Conservation (phyloP, 2,888 invertebrate species). For the Allophyes oxyacanthae region DNA sequence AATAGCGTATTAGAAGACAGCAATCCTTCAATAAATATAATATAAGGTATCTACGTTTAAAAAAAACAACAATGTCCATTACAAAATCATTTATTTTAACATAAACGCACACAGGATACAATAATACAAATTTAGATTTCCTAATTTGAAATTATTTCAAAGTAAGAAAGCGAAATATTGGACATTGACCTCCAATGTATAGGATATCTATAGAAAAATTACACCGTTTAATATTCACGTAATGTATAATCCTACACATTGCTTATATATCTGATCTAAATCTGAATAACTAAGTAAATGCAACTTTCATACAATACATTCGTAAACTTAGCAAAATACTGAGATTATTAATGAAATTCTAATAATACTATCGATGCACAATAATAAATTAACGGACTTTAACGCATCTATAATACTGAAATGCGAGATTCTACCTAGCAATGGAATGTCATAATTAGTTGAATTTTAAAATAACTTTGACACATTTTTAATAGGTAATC, state of each 20-base stretch:
- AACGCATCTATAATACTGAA: slow-evolving; percentile 47
- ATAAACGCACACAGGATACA: slow-evolving; percentile 61
- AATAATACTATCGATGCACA: slow-evolving; percentile 25
- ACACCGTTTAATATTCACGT: slow-evolving; percentile 6
- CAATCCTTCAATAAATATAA: too few relatives aligned
- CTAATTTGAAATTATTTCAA: slow-evolving; percentile 29
- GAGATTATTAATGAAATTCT: slow-evolving; percentile 49
- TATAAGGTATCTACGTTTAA: background rate
- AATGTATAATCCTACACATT: slow-evolving; percentile 4
- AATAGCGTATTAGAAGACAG: too few relatives aligned
- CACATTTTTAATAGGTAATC: slow-evolving; percentile 12
- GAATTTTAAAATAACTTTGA: slow-evolving; percentile 38
- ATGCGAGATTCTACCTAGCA: slow-evolving; percentile 47
- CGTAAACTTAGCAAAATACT: slow-evolving; percentile 44
- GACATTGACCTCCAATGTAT: slow-evolving; percentile 6
- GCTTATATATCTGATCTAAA: slow-evolving; percentile 37
- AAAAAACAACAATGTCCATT: slow-evolving; percentile 46
- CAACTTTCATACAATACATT: slow-evolving; percentile 34
- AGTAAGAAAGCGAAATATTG: slow-evolving; percentile 15
- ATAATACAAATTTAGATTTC: slow-evolving; percentile 41
- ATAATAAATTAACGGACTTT: slow-evolving; percentile 18
- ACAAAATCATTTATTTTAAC: slow-evolving; percentile 66
- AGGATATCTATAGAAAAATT: slow-evolving; percentile 8
- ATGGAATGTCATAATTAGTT: slow-evolving; percentile 49
- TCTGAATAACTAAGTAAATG: slow-evolving; percentile 40